Percentiles rank a stretch among this genome's conserved stretches.
Conservation (phyloP, 2,113 vertebrate species). For the Oryctolagus cuniculus region mOryCun1.1 NC_091442.1:108942501-108943000, state of each 20-base stretch:
- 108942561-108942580: conserved; percentile 90
- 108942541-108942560: conserved; percentile 90
- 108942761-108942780: conserved; percentile 23
- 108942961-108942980: neutral
- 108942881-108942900: neutral
- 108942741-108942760: conserved; percentile 15
- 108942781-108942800: conserved; percentile 51
- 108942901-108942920: neutral
- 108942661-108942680: neutral
- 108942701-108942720: neutral
- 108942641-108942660: neutral
- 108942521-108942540: conserved; percentile 93
- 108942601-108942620: conserved; percentile 92
- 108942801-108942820: conserved; percentile 43
- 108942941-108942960: neutral
- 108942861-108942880: neutral
- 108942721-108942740: neutral
- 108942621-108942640: conserved; percentile 93
- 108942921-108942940: conserved; percentile 38
- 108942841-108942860: neutral
- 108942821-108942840: conserved; percentile 44
- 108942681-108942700: neutral
- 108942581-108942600: conserved; percentile 92
- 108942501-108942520: conserved; percentile 91
- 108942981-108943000: neutral